Base-by-base conservation (phyloP, 2,113 vertebrate species). In the Phalacrocorax aristotelis region DNA sequence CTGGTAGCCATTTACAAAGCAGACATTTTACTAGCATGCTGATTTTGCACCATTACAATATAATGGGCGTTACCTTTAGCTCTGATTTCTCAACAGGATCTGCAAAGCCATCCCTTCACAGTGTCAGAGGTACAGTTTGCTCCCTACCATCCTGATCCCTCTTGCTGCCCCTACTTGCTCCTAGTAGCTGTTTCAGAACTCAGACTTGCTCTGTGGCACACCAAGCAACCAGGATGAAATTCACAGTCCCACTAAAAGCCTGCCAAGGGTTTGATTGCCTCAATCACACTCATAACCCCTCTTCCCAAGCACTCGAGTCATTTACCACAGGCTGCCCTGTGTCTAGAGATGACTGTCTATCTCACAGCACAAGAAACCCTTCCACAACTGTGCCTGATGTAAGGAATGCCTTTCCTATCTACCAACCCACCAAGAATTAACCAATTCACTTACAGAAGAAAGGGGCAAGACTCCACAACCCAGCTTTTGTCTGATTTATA, bases 371-470 rank as follows among this genome's bases (percentile, higher is more conserved):
- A 64, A 74, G 69, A 86, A 88, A 55, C 68, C 51, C 49, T 91
- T 89, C 62, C 58, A 78, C 91, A 95, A 93, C 93, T 97, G 89
- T 74, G 78, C 64, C 82, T 49, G 49, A 83, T 93, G 38, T 91
- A 96, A 96, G 91, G 64, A 94, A 93, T 34, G 76, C 26, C 70
- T 91, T 77, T 94, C 62, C 75, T 70, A 90, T 89, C 75, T 80
- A 51, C 68, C 77, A 66, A 85, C 14, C 13, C 32, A 1, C 71
- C 90, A 93, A 96, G 89, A 97, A 97, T 97, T 71, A 91, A 78
- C 42, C 84, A 66, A 96, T 97, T 97, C 91, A 96, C 87, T 93
- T 42, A 6, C 14, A 83, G 38, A 86, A 93, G 70, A 95, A 97
- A 94, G 82, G 17, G 13, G 58, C 0, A 0, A 92, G 85, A 93